Percentiles rank a stretch among this genome's conserved stretches.
Conservation (phyloP, 37 sponge, comb jelly and placozoan species). For the Beroe forskalii region DNA sequence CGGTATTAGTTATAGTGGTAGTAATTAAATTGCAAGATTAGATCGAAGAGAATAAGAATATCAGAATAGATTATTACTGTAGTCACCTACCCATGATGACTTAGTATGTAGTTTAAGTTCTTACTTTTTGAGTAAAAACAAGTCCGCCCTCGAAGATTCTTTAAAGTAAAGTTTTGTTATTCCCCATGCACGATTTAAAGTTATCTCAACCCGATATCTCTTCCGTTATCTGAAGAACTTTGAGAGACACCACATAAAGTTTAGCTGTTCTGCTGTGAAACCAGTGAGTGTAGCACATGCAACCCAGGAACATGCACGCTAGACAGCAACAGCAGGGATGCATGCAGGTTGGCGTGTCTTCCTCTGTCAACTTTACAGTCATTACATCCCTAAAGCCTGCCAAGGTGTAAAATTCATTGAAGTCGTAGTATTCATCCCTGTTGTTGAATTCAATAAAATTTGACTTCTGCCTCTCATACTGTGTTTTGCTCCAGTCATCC, state of each 20-base stretch:
- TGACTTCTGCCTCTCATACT: not conserved
- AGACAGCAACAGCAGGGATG: not conserved
- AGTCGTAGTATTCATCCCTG: not conserved
- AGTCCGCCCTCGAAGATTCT: no score
- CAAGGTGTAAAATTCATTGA: not conserved
- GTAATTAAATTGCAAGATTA: no score
- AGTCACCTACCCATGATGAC: no score
- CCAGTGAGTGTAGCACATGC: not conserved
- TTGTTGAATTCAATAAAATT: not conserved
- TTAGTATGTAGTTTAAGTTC: no score
- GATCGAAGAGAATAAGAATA: no score
- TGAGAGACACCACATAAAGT: not conserved
- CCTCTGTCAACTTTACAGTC: not conserved
- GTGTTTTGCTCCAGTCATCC: not conserved
- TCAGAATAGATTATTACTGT: no score
- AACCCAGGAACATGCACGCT: not conserved
- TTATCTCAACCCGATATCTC: no score
- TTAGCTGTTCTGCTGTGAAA: not conserved
- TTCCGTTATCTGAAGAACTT: not conserved
- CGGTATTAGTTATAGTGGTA: no score
- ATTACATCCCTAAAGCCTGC: not conserved
- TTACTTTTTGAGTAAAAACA: no score
- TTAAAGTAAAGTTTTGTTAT: no score
- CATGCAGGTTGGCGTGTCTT: not conserved
- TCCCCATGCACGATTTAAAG: no score